Evolutionary conservation across 2,113 vertebrate species (phyloP).

Genomic region (Scartelaos histophorus): DNA sequence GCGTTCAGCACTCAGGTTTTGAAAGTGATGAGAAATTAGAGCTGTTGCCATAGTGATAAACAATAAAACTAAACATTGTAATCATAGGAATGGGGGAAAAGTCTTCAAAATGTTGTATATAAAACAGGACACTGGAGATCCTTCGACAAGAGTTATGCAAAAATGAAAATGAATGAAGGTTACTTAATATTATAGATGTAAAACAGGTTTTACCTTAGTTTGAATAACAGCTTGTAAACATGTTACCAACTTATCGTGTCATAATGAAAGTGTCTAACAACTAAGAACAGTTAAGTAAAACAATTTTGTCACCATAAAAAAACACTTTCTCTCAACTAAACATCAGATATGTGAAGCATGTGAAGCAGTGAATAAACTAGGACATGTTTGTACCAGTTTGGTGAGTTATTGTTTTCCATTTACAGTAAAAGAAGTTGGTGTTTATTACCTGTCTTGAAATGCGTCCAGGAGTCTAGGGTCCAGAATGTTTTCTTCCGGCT

Average conservation of each 20-base stretch:
- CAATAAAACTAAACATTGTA: no score
- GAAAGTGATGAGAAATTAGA: no score
- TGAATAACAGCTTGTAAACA: neutral
- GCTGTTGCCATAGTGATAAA: neutral
- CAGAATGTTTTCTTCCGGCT: constrained; percentile 78
- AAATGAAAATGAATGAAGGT: no score
- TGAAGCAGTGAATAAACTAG: neutral
- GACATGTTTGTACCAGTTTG: neutral
- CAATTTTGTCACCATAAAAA: neutral
- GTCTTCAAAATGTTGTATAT: no score
- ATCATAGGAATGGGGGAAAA: no score
- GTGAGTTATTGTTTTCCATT: neutral
- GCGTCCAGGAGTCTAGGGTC: constrained; percentile 76
- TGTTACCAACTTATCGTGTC: neutral
- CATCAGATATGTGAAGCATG: no score
- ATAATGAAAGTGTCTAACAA: neutral
- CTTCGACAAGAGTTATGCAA: no score
- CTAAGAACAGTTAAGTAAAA: no score
- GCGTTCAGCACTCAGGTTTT: neutral
- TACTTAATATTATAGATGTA: no score
- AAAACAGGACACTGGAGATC: no score
- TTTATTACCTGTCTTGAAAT: constrained; percentile 72
- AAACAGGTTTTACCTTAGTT: neutral
- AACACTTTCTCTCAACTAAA: neutral
- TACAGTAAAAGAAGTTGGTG: neutral